Evolutionary conservation across 2,113 vertebrate genomes (phyloP), one percentile per base, ranked within the genome.

Genomic region (Petromus typicus): DNA sequence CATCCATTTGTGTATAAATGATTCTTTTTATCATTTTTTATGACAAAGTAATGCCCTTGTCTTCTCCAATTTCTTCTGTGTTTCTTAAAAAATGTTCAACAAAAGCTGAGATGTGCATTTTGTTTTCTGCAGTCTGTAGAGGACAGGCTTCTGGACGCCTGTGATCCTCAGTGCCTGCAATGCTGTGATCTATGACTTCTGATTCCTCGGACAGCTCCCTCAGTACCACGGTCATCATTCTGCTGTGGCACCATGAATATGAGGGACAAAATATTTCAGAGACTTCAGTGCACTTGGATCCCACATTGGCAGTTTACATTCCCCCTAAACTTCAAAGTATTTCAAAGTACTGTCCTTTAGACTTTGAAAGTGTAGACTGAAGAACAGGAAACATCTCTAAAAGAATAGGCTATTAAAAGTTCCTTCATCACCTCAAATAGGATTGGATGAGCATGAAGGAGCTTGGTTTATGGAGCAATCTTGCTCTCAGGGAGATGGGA

Each of bases 391-490:
- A 83, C 34, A 82, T 34, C 95, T 93, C 57, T 79, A 73, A 66
- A 93, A 90, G 69, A 75, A 89, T 87, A 95, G 86, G 45, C 37
- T 79, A 30, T 90, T 95, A 64, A 66, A 54, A 71, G 89, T 90
- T 61, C 10, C 92, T 90, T 90, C 57, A 48, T 93, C 61, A 80
- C 89, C 93, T 92, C 79, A 82, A 95, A 37, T 25, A 95, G 63
- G 43, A 92, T 94, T 94, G 79, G 88, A 83, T 97, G 94, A 91
- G 63, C 92, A 90, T 57, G 7, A 54, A 56, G 86, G 63, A 90
- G 71, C 79, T 84, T 95, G 83, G 73, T 95, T 97, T 96, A 96
- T 94, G 92, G 82, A 64, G 57, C 79, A 91, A 95, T 96, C 95
- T 90, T 92, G 63, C 10, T 23, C 56, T 80, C 32, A 23, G 51